A percentile compares a stretch with the other conserved stretches of the same genome.
phyloP scores from a whole-genome alignment of 2,113 vertebrate species.

The Illadopsis cleaveri region DNA sequence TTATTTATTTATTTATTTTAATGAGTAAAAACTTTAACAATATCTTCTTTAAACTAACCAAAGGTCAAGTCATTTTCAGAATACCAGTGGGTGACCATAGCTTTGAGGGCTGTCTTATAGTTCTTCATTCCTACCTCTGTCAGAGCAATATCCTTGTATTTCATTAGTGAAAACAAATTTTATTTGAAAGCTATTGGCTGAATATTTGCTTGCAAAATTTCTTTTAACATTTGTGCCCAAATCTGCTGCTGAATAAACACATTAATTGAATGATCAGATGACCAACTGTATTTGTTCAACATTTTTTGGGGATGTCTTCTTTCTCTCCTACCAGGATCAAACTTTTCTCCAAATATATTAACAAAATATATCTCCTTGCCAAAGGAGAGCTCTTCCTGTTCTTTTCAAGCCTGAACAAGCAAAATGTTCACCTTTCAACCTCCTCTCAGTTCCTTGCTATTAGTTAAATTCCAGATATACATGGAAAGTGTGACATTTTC shows the following conservation, averaged over 20 bases:
- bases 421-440: slow-evolving; percentile 64
- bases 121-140: background rate
- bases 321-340: background rate
- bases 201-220: background rate
- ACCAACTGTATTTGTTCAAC: background rate
- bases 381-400: slow-evolving; percentile 71
- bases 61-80: background rate
- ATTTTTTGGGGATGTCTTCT: background rate
- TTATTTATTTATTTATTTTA: background rate
- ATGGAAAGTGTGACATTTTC: background rate
- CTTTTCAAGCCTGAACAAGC: slow-evolving; percentile 56
- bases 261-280: background rate
- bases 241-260: background rate
- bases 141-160: background rate
- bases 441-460: background rate
- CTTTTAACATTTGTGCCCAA: background rate
- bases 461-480: background rate
- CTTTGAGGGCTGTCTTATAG: background rate
- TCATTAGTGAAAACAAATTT: background rate
- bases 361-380: slow-evolving; percentile 12
- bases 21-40: background rate
- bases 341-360: background rate
- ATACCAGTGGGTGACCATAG: background rate
- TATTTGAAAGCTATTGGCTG: background rate
- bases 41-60: background rate